Evolutionary conservation across 2,888 invertebrate species (phyloP).

Genomic region (Patella pellucida): DNA sequence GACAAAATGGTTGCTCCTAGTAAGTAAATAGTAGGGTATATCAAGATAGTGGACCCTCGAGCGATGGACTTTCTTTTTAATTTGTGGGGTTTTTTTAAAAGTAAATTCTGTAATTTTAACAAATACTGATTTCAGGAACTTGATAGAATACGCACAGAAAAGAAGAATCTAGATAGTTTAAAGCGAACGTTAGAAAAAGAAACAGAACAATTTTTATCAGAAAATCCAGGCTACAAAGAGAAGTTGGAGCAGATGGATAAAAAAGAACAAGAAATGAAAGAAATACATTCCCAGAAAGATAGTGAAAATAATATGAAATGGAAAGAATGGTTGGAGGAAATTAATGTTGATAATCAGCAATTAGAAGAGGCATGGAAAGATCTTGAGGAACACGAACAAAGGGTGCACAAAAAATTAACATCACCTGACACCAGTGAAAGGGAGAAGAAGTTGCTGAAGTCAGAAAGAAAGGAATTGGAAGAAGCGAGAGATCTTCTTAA

Average conservation of each 20-base stretch:
- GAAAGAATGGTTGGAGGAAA: slow-evolving; percentile 44
- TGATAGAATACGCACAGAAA: not conserved
- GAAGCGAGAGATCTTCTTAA: slow-evolving; percentile 47
- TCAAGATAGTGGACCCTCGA: too few relatives aligned
- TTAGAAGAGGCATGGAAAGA: slow-evolving; percentile 52
- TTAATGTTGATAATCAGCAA: slow-evolving; percentile 40
- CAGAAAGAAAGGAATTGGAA: slow-evolving; percentile 48
- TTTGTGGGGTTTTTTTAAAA: too few relatives aligned
- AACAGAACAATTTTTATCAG: not conserved
- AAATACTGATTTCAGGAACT: not conserved
- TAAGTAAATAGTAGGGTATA: too few relatives aligned
- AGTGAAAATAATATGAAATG: slow-evolving; percentile 44
- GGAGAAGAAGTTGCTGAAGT: slow-evolving; percentile 20
- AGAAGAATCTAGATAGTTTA: not conserved
- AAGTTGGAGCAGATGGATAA: slow-evolving; percentile 25
- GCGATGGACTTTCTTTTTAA: too few relatives aligned
- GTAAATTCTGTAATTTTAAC: too few relatives aligned
- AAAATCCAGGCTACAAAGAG: slow-evolving; percentile 18
- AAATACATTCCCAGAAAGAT: slow-evolving; percentile 30
- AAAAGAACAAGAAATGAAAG: slow-evolving; percentile 26
- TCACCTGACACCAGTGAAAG: not conserved
- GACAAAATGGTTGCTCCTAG: too few relatives aligned
- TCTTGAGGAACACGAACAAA: slow-evolving; percentile 25
- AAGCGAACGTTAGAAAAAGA: not conserved
- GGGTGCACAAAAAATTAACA: slow-evolving; percentile 4